phyloP scores from a whole-genome alignment of 2,113 vertebrate species.

The Rhinogobius similis region DNA sequence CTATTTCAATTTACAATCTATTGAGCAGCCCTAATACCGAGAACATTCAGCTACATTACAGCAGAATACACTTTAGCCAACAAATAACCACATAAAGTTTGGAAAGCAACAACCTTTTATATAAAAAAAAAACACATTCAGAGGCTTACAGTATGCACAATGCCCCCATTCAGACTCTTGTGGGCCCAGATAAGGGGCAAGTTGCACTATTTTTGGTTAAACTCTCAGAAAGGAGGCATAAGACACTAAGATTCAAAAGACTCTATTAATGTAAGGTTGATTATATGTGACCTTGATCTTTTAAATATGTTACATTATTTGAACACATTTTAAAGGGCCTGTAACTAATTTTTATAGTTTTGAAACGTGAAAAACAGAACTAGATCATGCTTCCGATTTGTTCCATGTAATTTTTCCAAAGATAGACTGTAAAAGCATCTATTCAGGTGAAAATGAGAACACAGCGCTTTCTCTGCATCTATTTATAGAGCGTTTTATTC shows the following conservation, averaged over 20 bases:
- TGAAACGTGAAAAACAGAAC: too few species aligned
- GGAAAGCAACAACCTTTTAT: not conserved
- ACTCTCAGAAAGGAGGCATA: not conserved
- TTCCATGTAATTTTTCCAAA: too few species aligned
- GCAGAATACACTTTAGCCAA: not conserved
- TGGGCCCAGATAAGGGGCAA: not conserved
- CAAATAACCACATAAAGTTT: not conserved
- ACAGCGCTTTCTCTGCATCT: too few species aligned
- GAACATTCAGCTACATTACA: not conserved
- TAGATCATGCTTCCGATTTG: too few species aligned
- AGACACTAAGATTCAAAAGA: not conserved
- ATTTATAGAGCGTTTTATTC: too few species aligned
- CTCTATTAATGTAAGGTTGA: not conserved
- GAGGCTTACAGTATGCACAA: not conserved
- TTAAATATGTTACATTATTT: not conserved
- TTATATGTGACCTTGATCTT: not conserved
- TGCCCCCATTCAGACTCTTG: not conserved
- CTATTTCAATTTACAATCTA: not conserved
- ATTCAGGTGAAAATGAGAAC: too few species aligned
- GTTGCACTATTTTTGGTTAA: not conserved
- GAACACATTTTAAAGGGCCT: too few species aligned
- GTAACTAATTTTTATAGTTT: too few species aligned
- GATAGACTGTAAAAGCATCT: too few species aligned
- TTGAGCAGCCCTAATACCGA: not conserved
- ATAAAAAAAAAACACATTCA: not conserved